Percentiles rank a stretch among this genome's conserved stretches.
Evolutionary conservation across 1,140 invertebrate genomes (phyloP).

Genomic region (Nixonia krombeini): DNA sequence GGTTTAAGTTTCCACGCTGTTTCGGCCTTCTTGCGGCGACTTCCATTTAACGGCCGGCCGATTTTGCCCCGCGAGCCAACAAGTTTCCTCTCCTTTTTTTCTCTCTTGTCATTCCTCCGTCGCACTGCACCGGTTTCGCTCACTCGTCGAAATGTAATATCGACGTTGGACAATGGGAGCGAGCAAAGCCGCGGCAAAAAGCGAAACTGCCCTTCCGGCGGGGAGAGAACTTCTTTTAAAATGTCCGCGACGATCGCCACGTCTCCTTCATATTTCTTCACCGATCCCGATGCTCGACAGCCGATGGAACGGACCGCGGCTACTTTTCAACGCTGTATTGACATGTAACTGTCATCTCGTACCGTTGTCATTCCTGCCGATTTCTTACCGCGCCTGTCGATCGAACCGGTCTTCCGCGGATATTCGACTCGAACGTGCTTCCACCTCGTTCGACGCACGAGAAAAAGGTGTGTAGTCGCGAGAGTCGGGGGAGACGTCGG

Average conservation of each 20-base stretch:
- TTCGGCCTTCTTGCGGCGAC: no score
- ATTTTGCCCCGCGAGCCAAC: no score
- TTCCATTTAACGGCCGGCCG: no score
- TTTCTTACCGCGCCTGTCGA: constrained; percentile 42
- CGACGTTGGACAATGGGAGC: background rate
- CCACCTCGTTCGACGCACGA: constrained; percentile 57
- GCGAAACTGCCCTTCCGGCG: constrained; percentile 13
- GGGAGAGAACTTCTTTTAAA: constrained; percentile 48
- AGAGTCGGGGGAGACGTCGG: no score
- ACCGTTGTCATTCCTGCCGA: constrained; percentile 40
- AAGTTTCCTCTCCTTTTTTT: no score
- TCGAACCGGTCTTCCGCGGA: constrained; percentile 24
- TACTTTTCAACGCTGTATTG: constrained; percentile 62
- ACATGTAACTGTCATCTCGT: constrained; percentile 66
- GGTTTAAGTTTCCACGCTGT: no score
- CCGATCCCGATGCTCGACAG: background rate
- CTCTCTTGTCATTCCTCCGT: no score
- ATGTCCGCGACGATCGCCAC: constrained; percentile 7
- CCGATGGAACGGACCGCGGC: constrained; percentile 12
- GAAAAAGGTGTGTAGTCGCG: no score
- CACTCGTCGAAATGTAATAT: no score
- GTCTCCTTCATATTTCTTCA: background rate
- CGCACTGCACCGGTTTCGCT: no score
- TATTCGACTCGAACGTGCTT: no score
- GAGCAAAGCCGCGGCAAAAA: background rate